Evolutionary conservation across 2,113 vertebrate genomes (phyloP).

Genomic region (Prionailurus viverrinus): DNA sequence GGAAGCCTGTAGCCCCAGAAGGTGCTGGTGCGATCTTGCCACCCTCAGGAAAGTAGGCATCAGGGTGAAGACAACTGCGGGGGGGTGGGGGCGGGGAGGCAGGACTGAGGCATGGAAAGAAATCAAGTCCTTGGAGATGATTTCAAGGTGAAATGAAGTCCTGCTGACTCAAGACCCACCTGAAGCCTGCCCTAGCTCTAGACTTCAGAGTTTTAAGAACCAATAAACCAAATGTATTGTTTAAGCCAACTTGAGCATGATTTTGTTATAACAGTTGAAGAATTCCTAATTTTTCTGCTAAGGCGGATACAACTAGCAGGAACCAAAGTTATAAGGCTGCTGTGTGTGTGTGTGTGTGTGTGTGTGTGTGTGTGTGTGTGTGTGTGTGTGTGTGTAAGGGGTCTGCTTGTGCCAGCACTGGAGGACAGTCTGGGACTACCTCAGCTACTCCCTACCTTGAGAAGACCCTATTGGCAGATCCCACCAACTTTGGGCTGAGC

Average conservation of each 20-base stretch:
- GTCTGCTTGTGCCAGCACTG: background rate
- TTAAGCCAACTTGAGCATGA: background rate
- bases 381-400: background rate
- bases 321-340: background rate
- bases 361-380: background rate
- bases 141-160: too few species aligned
- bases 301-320: background rate
- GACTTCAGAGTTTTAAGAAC: background rate
- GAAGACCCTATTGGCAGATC: background rate
- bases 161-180: too few species aligned
- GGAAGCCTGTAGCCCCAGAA: background rate
- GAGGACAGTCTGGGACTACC: background rate
- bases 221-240: background rate
- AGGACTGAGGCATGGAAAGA: background rate
- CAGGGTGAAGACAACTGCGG: background rate
- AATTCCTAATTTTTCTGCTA: background rate
- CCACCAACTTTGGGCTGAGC: background rate
- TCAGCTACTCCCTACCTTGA: background rate
- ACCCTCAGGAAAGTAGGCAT: background rate
- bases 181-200: background rate
- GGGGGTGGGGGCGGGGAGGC: too few species aligned
- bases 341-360: rapidly evolving
- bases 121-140: background rate
- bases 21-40: background rate
- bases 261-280: background rate